phyloP scores from a whole-genome alignment of 1,140 invertebrate genomes.

The Panagrolaimus sp. region DNA sequence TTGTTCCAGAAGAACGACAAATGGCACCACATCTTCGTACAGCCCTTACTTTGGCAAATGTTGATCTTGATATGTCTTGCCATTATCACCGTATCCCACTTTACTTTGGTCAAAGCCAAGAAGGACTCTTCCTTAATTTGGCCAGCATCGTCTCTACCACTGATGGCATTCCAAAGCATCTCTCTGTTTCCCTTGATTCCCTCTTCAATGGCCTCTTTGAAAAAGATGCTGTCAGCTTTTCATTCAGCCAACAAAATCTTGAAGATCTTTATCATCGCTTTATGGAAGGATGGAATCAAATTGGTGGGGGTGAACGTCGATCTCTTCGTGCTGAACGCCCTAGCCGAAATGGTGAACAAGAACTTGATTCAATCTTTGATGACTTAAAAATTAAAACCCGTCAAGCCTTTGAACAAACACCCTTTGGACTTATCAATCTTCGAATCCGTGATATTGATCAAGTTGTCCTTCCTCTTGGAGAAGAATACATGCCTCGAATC shows the following conservation, averaged over 20 bases:
- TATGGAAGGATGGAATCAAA: no score
- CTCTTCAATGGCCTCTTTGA: conserved; percentile 33
- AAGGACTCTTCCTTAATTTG: conserved; percentile 34
- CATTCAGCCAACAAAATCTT: conserved; percentile 33
- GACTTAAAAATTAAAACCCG: conserved; percentile 38
- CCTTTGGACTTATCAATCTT: conserved; percentile 43
- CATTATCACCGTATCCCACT: conserved; percentile 32
- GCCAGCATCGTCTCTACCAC: conserved; percentile 33
- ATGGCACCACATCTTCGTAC: conserved; percentile 38
- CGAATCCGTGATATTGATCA: conserved; percentile 32
- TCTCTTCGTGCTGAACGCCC: conserved; percentile 12
- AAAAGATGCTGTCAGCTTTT: conserved; percentile 24
- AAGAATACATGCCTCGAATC: conserved; percentile 14
- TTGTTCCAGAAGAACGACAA: conserved; percentile 30
- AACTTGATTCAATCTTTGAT: conserved; percentile 31
- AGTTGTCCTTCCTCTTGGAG: conserved; percentile 10
- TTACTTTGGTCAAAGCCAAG: conserved; percentile 34
- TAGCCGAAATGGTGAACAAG: conserved; percentile 24
- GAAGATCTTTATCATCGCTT: conserved; percentile 37
- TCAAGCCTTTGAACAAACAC: conserved; percentile 1
- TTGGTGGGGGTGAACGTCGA: no score
- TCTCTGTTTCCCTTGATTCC: conserved; percentile 29
- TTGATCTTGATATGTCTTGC: no score
- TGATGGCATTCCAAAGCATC: conserved; percentile 32
- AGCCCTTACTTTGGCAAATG: conserved; percentile 32